phyloP scores from a whole-genome alignment of 2,113 vertebrate species.

The Machaerirhynchus nigripectus region DNA sequence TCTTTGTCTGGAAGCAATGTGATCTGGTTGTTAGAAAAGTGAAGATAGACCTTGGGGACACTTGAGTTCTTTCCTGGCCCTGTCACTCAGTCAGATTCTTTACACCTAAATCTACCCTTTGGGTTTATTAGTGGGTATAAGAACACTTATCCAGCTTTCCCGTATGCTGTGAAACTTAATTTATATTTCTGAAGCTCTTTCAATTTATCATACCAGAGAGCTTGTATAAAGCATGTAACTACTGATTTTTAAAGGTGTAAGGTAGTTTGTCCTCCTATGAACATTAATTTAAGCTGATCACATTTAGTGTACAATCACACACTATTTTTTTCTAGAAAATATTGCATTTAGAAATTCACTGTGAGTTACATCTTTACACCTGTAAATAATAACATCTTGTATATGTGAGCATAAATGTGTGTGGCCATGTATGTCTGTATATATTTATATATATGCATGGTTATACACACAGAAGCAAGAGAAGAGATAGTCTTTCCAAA shows the following conservation, averaged over 20 bases:
- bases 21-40: slow-evolving; percentile 1
- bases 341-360: background rate
- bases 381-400: background rate
- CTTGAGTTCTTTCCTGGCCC: background rate
- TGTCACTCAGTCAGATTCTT: background rate
- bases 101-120: background rate
- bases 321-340: background rate
- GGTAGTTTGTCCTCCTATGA: background rate
- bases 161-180: background rate
- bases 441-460: background rate
- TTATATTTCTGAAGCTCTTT: background rate
- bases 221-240: background rate
- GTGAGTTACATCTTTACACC: background rate
- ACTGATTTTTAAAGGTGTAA: background rate
- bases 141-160: background rate
- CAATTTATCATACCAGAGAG: background rate
- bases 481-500: slow-evolving; percentile 3
- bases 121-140: background rate
- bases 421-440: background rate
- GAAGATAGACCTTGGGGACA: background rate
- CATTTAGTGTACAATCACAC: background rate
- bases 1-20: slow-evolving; percentile 11
- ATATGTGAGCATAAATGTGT: background rate
- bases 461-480: background rate
- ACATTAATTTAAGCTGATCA: background rate